Conservation (phyloP, 2,113 vertebrate species). For the human region DNA sequence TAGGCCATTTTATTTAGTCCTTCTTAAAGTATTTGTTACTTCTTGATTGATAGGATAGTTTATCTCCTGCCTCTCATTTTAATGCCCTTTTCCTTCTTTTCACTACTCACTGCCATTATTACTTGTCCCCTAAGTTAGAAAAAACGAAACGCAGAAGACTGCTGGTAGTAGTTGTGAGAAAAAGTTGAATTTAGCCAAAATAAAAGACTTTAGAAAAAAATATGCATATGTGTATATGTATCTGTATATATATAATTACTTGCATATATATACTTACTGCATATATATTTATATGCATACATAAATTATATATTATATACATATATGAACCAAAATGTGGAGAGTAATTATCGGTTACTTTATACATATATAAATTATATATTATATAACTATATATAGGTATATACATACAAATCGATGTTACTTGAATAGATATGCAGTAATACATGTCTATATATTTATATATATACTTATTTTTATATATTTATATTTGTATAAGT, state of each 20-base stretch:
- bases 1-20: neutral
- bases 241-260: neutral
- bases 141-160: neutral
- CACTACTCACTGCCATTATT: rapidly evolving
- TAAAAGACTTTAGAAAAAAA: neutral
- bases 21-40: neutral
- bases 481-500: neutral
- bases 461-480: neutral
- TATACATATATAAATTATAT: neutral
- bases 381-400: neutral
- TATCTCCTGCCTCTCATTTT: neutral
- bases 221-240: neutral
- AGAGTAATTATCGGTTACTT: too few relatives aligned
- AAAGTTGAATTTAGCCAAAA: neutral
- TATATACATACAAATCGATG: neutral
- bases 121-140: neutral
- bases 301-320: too few relatives aligned
- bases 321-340: too few relatives aligned
- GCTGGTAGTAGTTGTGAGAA: neutral
- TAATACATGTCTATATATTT: neutral
- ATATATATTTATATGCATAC: too few relatives aligned
- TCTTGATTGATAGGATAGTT: neutral
- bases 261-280: too few relatives aligned
- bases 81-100: neutral
- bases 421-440: too few relatives aligned